Evolutionary conservation across 2,888 invertebrate species (phyloP), one percentile per base, ranked within the genome.

Genomic region (Augiades crinisus): DNA sequence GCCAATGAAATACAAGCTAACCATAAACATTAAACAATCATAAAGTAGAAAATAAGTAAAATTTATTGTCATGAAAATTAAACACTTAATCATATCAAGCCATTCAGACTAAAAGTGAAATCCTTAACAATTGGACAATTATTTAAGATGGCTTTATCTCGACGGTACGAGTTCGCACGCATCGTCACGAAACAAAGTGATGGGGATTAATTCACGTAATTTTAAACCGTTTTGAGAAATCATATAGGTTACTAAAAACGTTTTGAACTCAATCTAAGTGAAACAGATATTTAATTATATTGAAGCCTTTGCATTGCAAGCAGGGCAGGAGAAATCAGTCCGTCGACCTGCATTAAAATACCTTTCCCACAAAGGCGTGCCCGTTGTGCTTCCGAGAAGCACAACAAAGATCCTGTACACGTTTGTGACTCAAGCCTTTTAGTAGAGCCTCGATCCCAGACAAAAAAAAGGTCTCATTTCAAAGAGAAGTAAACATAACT

Each of bases 321-420:
- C 70, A 65, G 75, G 70, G 73, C 78, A 75, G 76, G 76, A 79
- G 79, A 82, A 83, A 81, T 80, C 80, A 70, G 83, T 74, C 76
- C 81, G 68, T 72, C 78, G 85, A 81, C 82, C 81, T 75, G 81
- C 74, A 78, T 82, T 80, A 78, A 80, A 79, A 72, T 75, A 72
- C 76, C 78, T 81, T 87, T 82, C 78, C 80, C 84, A 86, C 85
- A 83, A 82, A 81, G 80, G 78, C 67, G 70, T 70, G 71, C 67
- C 76, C 73, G 75, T 67, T 68, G 75, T 70, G 76, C 71, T 89
- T 89, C 88, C 81, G 72, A 74, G 88, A 89, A 89, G 75, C 75
- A 77, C 72, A 86, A 89, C 88, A 88, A 89, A 88, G 89, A 85
- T 89, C 85, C 84, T 81, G 78, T 75, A 70, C 78, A 65, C 64